Evolutionary conservation across 2,113 vertebrate species (phyloP).

Genomic region (Pangasianodon gigas): DNA sequence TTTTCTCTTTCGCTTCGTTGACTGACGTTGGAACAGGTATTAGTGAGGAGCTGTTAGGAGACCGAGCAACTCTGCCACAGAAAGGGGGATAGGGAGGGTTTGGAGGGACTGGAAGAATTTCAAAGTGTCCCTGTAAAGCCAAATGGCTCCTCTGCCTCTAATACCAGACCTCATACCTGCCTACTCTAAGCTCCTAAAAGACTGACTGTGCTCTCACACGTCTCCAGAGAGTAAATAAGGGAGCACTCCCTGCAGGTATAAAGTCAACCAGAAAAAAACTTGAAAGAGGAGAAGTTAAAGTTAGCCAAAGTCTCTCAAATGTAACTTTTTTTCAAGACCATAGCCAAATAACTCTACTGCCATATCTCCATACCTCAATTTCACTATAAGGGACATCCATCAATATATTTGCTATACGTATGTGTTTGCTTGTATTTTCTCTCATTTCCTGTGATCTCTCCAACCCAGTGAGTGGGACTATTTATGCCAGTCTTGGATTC

Average conservation of each 20-base stretch:
- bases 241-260: constrained; percentile 20
- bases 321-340: neutral
- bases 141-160: constrained; percentile 44
- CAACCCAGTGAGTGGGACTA: neutral
- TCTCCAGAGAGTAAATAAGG: constrained; percentile 55
- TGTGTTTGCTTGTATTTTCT: neutral
- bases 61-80: constrained; percentile 43
- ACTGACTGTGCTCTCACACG: constrained; percentile 38
- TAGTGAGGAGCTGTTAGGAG: constrained; percentile 50
- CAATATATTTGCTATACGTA: neutral
- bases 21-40: constrained; percentile 46
- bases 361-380: neutral
- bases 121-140: constrained; percentile 64
- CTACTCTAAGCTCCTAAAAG: constrained; percentile 50
- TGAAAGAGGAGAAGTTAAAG: constrained; percentile 17
- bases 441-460: neutral
- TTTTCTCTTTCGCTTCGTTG: constrained; percentile 44
- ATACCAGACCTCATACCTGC: constrained; percentile 49
- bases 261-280: constrained; percentile 29
- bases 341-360: neutral
- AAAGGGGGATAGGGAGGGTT: constrained; percentile 18
- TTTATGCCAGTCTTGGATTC: neutral
- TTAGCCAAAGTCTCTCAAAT: neutral
- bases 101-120: constrained; percentile 51
- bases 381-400: neutral